These are phyloP conservation scores for Parus major DNA, from an alignment of 2,113 vertebrate genomes.

Conservation along the genomic window DNA sequence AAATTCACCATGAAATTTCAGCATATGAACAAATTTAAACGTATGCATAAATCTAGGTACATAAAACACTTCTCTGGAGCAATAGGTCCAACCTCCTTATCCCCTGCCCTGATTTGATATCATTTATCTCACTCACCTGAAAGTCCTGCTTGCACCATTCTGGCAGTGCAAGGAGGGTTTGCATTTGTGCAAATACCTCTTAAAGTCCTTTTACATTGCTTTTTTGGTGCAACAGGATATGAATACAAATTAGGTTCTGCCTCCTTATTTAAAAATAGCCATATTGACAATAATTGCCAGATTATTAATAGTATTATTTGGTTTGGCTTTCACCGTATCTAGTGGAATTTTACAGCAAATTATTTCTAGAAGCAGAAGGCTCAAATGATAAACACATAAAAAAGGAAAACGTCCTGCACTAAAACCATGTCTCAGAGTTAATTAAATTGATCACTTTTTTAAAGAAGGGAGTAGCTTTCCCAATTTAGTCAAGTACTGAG, in stretches of 20 bases:
- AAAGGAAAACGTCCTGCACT: background rate
- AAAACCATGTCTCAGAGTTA: background rate
- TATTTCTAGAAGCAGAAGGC: slow-evolving; percentile 7
- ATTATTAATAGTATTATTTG: background rate
- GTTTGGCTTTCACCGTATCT: background rate
- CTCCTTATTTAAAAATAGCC: background rate
- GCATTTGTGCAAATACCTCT: background rate
- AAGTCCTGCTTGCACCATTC: background rate
- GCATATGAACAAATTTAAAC: background rate
- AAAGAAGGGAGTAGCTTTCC: background rate
- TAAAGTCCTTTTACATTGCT: background rate
- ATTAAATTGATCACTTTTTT: slow-evolving; percentile 45
- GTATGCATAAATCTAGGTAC: background rate
- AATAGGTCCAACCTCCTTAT: background rate
- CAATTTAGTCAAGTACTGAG: background rate
- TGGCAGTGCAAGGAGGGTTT: background rate
- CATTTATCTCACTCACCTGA: background rate
- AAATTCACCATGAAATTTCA: background rate
- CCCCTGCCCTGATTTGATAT: background rate
- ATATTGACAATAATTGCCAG: slow-evolving; percentile 1
- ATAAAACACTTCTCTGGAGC: background rate
- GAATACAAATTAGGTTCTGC: background rate
- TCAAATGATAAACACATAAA: background rate
- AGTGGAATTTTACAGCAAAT: slow-evolving; percentile 14
- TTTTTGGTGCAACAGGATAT: background rate